Conservation (phyloP, 2,113 vertebrate species). For the Monopterus albus region DNA sequence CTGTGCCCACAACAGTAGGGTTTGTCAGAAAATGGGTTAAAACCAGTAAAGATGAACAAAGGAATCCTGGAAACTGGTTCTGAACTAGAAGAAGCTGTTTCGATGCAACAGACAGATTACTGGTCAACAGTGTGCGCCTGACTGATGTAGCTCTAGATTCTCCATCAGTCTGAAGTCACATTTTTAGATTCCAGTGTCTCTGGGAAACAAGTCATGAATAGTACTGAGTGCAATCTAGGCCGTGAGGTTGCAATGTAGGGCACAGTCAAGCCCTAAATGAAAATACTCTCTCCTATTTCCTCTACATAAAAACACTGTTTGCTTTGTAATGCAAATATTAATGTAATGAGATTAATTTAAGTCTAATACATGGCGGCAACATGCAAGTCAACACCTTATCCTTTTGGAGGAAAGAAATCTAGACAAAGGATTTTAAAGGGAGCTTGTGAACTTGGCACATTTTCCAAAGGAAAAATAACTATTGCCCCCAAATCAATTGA, state of each 20-base stretch:
- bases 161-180: no score
- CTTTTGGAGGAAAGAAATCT: not conserved
- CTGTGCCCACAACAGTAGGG: no score
- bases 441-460: not conserved
- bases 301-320: not conserved
- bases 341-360: not conserved
- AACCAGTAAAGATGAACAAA: no score
- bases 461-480: not conserved
- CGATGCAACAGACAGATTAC: no score
- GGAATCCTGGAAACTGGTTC: no score
- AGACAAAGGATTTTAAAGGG: not conserved
- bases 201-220: conserved; percentile 40
- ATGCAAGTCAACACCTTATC: not conserved
- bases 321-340: not conserved
- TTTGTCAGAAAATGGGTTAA: no score
- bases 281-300: not conserved
- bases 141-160: no score
- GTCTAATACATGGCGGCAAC: no score
- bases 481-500: conserved; percentile 51
- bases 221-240: conserved; percentile 34
- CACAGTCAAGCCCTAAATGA: not conserved
- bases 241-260: conserved; percentile 41
- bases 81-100: no score
- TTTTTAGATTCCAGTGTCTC: conserved; percentile 35
- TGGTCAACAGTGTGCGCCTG: no score